phyloP scores from a whole-genome alignment of 30 jellyfish, hydroid and myxozoan genomes.

The Aurelia aurita region DNA sequence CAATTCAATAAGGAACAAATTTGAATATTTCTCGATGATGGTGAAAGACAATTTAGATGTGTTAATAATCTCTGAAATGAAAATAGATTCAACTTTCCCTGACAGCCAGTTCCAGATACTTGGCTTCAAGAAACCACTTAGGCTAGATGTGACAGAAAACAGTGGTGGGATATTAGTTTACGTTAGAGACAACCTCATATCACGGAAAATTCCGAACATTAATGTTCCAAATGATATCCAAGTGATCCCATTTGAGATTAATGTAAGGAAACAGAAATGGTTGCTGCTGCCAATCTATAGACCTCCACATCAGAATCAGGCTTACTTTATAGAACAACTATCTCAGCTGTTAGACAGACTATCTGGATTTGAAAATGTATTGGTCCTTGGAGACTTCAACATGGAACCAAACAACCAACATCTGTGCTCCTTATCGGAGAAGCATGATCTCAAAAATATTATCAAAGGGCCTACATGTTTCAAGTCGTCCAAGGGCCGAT shows the following conservation, averaged over 20 bases:
- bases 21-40: conserved; percentile 25
- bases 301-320: conserved; percentile 7
- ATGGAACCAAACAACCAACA: conserved; percentile 3
- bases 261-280: conserved; percentile 33
- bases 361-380: neutral
- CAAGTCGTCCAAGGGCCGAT: conserved; percentile 14
- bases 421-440: neutral
- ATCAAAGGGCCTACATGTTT: conserved; percentile 37
- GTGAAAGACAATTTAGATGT: conserved; percentile 16
- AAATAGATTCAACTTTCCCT: conserved; percentile 36
- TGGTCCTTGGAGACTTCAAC: conserved; percentile 4
- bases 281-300: neutral
- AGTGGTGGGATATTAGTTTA: conserved; percentile 42
- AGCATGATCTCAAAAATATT: conserved; percentile 6
- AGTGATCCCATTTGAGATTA: conserved; percentile 15
- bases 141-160: conserved; percentile 45
- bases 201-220: conserved; percentile 1
- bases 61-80: conserved; percentile 16
- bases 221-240: conserved; percentile 7
- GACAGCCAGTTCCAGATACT: neutral
- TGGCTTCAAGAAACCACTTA: conserved; percentile 26
- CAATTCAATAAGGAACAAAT: conserved; percentile 41
- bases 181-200: conserved; percentile 34
- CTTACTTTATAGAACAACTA: conserved; percentile 2
- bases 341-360: neutral